Conservation (phyloP, 2,113 vertebrate genomes). For the Bos javanicus region DNA sequence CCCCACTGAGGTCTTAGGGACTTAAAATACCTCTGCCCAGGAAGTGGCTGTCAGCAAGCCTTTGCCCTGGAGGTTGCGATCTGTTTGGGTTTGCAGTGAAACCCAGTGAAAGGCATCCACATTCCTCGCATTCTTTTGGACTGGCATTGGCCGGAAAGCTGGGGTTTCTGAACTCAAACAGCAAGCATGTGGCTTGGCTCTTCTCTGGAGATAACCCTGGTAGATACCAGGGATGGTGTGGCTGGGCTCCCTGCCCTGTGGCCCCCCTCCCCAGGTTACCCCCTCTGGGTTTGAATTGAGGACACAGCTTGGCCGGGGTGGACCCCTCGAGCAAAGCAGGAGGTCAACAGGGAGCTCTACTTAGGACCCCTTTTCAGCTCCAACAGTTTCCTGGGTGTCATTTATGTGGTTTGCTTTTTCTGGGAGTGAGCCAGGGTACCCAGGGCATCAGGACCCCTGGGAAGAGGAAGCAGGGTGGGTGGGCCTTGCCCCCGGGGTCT, state of each 20-base stretch:
- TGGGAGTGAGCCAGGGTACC: background rate
- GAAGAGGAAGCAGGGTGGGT: background rate
- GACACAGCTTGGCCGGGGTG: background rate
- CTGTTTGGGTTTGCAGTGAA: background rate
- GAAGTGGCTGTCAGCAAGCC: background rate
- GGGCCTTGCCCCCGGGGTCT: fast-evolving
- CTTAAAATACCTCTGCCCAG: background rate
- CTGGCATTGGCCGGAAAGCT: background rate
- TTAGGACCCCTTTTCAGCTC: background rate
- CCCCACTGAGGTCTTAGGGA: background rate
- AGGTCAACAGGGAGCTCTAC: background rate
- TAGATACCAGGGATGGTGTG: fast-evolving
- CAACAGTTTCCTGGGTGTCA: background rate
- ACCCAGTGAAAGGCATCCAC: background rate
- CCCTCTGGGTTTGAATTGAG: fast-evolving
- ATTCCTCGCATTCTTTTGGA: conserved; percentile 42
- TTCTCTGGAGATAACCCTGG: background rate
- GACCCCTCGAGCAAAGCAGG: background rate
- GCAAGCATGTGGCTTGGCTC: fast-evolving
- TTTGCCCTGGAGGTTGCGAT: background rate
- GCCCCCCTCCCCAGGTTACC: fast-evolving
- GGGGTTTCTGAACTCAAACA: background rate
- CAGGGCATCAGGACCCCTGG: background rate
- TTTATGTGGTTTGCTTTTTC: background rate
- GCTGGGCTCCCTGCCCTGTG: fast-evolving